Conservation (phyloP, 2,113 vertebrate species). For the Apodemus sylvaticus region DNA sequence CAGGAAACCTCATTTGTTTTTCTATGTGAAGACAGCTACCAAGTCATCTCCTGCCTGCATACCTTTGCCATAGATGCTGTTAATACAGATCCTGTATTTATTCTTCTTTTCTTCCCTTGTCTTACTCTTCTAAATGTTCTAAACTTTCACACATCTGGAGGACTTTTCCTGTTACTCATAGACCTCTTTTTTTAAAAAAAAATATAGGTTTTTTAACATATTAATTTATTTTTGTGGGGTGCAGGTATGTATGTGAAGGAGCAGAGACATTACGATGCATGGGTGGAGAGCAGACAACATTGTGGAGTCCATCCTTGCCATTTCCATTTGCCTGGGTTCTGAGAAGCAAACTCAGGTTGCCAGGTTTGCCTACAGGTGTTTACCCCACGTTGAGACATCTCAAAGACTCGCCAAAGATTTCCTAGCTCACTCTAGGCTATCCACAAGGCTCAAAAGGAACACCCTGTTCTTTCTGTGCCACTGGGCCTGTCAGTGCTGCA, state of each 20-base stretch:
- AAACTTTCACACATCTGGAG: neutral
- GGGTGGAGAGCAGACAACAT: no score
- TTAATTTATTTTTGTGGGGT: neutral
- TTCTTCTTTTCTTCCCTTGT: neutral
- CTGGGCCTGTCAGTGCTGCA: neutral
- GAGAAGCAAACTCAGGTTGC: neutral
- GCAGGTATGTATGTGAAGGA: neutral
- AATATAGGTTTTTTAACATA: neutral
- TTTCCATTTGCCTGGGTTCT: neutral
- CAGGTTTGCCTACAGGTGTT: no score
- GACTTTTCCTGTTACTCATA: neutral
- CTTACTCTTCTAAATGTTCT: neutral
- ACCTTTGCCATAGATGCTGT: neutral
- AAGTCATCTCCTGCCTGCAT: neutral
- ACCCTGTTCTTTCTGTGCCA: neutral
- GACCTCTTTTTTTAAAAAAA: neutral
- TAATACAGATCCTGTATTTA: neutral
- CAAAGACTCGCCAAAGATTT: neutral
- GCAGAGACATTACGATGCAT: neutral
- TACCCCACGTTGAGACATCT: neutral
- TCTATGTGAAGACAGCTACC: neutral
- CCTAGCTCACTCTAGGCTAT: neutral
- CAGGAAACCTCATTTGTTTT: neutral
- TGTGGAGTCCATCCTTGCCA: neutral
- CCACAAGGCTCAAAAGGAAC: neutral